Percentiles rank a stretch among this genome's conserved stretches.
Conservation (phyloP, 2,113 vertebrate genomes). For the Protobothrops mucrosquamatus region DNA sequence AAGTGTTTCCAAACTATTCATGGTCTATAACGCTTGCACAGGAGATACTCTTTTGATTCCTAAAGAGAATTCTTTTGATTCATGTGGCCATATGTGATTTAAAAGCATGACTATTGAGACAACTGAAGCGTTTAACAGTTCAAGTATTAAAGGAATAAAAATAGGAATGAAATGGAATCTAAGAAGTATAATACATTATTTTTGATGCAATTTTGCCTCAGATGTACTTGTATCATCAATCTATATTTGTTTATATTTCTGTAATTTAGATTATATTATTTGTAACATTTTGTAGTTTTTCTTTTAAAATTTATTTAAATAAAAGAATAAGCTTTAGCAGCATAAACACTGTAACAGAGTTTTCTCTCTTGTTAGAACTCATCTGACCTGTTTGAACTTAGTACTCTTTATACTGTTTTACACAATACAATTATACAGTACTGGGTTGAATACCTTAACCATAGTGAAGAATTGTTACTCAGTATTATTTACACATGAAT, state of each 20-base stretch:
- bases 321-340: slow-evolving; percentile 52
- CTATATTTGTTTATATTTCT: slow-evolving; percentile 57
- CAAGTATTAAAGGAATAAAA: neutral
- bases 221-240: slow-evolving; percentile 53
- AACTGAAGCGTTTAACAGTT: slow-evolving; percentile 26
- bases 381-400: neutral
- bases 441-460: neutral
- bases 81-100: slow-evolving; percentile 31
- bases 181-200: slow-evolving; percentile 40
- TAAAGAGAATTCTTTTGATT: neutral
- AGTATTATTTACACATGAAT: neutral
- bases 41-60: neutral
- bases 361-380: neutral
- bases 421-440: neutral
- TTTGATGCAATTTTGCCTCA: slow-evolving; percentile 51
- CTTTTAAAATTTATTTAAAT: slow-evolving; percentile 63
- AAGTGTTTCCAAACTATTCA: neutral
- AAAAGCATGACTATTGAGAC: slow-evolving; percentile 37
- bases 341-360: neutral
- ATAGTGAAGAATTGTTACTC: neutral
- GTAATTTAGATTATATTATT: slow-evolving; percentile 31
- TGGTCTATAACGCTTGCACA: neutral
- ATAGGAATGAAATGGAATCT: slow-evolving; percentile 23
- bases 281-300: slow-evolving; percentile 48
- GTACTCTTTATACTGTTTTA: neutral